Conservation (phyloP, 1,140 invertebrate genomes). For the Drosophila persimilis region DNA sequence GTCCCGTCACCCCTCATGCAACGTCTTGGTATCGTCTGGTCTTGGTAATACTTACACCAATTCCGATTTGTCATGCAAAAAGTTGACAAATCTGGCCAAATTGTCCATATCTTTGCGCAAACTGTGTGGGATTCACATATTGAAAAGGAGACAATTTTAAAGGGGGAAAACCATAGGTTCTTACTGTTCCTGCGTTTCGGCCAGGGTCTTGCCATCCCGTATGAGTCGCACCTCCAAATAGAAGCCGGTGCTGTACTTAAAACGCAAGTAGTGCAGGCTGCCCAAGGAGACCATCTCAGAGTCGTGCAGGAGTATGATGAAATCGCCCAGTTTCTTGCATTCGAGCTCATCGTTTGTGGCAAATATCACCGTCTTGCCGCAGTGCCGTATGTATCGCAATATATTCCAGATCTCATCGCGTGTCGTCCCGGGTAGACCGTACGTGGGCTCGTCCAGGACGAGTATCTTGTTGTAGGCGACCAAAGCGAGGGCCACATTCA, state of each 20-base stretch:
- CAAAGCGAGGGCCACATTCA: slow-evolving; percentile 64
- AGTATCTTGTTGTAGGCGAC: slow-evolving; percentile 67
- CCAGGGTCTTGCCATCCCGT: slow-evolving; percentile 53
- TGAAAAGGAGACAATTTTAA: neutral
- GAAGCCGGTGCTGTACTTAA: slow-evolving; percentile 71
- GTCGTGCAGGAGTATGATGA: slow-evolving; percentile 94
- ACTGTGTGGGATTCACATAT: slow-evolving; percentile 23
- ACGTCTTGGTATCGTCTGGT: too few relatives aligned
- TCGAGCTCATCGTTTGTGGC: slow-evolving; percentile 99
- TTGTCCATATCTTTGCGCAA: slow-evolving; percentile 71
- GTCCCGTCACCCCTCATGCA: too few relatives aligned
- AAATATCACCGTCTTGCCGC: slow-evolving; percentile 91
- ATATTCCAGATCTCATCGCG: slow-evolving; percentile 74
- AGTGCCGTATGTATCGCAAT: slow-evolving; percentile 60
- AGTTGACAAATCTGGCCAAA: slow-evolving; percentile 62
- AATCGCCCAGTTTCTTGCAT: slow-evolving; percentile 95
- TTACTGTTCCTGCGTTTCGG: slow-evolving; percentile 67
- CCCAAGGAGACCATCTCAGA: slow-evolving; percentile 91
- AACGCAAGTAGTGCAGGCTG: slow-evolving; percentile 66
- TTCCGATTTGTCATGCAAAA: slow-evolving; percentile 68
- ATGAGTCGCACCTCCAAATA: slow-evolving; percentile 68
- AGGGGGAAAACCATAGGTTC: neutral
- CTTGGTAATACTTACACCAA: slow-evolving; percentile 58
- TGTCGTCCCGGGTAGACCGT: slow-evolving; percentile 59
- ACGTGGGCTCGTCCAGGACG: slow-evolving; percentile 69